Base-by-base conservation (phyloP, 2,888 invertebrate species). In the Artemia sinica region DNA sequence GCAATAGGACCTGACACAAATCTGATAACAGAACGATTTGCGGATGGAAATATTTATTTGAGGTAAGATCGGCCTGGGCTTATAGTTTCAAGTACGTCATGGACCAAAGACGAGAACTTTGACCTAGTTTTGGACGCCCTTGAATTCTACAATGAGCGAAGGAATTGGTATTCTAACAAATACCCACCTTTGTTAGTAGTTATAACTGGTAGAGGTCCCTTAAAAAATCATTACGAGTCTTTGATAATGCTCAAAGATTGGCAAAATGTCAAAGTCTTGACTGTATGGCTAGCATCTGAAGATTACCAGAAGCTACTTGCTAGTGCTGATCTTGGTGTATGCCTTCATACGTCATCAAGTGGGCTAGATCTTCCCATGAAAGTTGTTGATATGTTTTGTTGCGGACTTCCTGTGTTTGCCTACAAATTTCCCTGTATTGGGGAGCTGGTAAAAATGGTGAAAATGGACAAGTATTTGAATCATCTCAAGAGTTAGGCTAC, bases 321-420 rank as follows among this genome's bases (percentile, higher is more conserved):
- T 0, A 85, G 89, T 74, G 93, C 95, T 50, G 96, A 99, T 80
- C 80, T 99, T n/a, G 98, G 98, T 0, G 89, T 99, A 1, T 91
- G 91, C 75, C 82, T 99, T 5, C 98, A 99, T 76, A 91, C 85
- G 69, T 97, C 97, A 72, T 93, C 96, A 0, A 95, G 95, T 76
- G 94, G 95, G 4, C 80, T 98, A 67, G 98, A 99, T 81, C 82
- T 99, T 67, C 98, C 98, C 0, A 99, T 99, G 98, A 99, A 99
- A 81, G 89, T 98, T 50, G 93, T 98, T 1, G 98, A 98, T 78
- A 98, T 98, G 97, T 97, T 95, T 81, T 97, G 97, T 14, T 91
- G 91, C 76, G 88, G 89, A 6, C 79, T 98, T 66, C 96, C 97
- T 50, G 97, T 96, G 12, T 88, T 90, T 78, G 95, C 97, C 13